Evolutionary conservation across 1,140 invertebrate genomes (phyloP), one percentile per base, ranked within the genome.

Genomic region (Monomorium pharaonis): DNA sequence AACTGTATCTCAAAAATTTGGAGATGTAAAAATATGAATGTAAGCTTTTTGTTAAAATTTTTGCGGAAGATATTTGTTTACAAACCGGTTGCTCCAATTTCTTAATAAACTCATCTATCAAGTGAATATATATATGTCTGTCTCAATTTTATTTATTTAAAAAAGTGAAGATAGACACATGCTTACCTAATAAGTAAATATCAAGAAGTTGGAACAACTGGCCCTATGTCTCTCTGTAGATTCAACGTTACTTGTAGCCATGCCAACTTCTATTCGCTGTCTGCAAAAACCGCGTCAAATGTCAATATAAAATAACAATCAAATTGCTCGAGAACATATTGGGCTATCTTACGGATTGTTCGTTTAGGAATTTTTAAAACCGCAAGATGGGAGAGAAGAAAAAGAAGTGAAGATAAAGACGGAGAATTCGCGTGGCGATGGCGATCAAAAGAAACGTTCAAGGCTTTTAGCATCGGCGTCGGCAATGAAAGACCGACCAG

Each of bases 401-500:
- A 49, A 24, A 60, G 1, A 24, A 24, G 7, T 10, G 27, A 60
- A 83, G 51, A 58, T 58, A 72, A 81, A 58, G 5, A 33, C 33
- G 33, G 70, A 42, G 78, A 83, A 44, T 42, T 44, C 49, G 14
- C 18, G 49, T 21, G 44, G 5, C 21, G 47, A 80, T 56, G 67
- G 60, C 42, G 67, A 83, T 60, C 65, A 24, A 58, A 58, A 47
- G 51, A 72, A 60, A 54, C 37, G 7, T 12, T 72, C 78, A 44
- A 81, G 65, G 65, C 63, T 83, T 51, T 37, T 49, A 81, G 18
- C 49, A 72, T 81, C 62, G 60, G 42, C 75, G 42, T 84, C 60
- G 60, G 42, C 37, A 54, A 85, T 69, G 51, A 85, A 86, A 86
- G 78, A 60, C 62, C 63, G 21, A 81, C 63, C 54, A 37, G 18